Conservation (phyloP, 2,888 invertebrate genomes). For the Hypomecis atomaria region DNA sequence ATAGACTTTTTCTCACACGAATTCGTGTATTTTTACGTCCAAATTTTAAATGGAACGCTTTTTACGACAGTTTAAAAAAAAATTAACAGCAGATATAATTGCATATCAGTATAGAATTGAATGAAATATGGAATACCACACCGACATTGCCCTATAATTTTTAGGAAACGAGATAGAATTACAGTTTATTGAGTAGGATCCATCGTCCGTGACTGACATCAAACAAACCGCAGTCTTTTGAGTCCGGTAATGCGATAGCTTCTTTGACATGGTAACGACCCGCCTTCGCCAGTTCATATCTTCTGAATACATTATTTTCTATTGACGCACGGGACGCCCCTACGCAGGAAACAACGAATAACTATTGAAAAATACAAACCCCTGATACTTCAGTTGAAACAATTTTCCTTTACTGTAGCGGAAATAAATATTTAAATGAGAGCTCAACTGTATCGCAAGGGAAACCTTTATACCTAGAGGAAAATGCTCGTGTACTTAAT, state of each 20-base stretch:
- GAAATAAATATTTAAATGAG: slow-evolving; percentile 38
- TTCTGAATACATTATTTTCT: slow-evolving; percentile 75
- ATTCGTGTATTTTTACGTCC: not conserved
- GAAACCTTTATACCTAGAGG: slow-evolving; percentile 28
- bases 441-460: slow-evolving; percentile 34
- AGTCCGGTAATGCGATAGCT: slow-evolving; percentile 79
- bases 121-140: slow-evolving; percentile 11
- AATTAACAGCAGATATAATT: not conserved
- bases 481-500: slow-evolving; percentile 26
- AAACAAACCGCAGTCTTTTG: slow-evolving; percentile 79
- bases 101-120: not conserved
- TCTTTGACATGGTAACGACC: slow-evolving; percentile 83
- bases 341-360: slow-evolving; percentile 51
- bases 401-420: slow-evolving; percentile 39
- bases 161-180: slow-evolving; percentile 48
- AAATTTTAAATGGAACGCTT: not conserved
- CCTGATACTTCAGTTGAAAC: slow-evolving; percentile 35
- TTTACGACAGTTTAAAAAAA: too few species aligned
- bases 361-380: slow-evolving; percentile 61
- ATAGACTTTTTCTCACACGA: slow-evolving; percentile 3
- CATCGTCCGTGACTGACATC: slow-evolving; percentile 64
- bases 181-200: slow-evolving; percentile 56
- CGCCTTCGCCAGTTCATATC: slow-evolving; percentile 62
- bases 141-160: slow-evolving; percentile 28
- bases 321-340: slow-evolving; percentile 56